Conservation (phyloP, 2,797 vertebrate genomes). For the Hyperoplus lanceolatus region DNA sequence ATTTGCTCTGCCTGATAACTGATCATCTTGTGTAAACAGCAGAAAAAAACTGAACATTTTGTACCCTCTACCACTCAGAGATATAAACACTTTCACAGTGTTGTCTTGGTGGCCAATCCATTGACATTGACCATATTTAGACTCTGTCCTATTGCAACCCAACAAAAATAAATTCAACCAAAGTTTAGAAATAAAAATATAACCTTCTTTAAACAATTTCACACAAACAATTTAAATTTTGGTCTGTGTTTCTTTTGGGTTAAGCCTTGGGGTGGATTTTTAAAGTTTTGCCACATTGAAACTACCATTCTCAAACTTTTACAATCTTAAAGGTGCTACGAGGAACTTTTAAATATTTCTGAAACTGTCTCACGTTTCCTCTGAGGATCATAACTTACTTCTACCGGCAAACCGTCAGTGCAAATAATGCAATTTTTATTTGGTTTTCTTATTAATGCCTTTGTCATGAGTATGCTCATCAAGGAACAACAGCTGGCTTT, state of each 20-base stretch:
- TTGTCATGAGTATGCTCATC: too few species aligned
- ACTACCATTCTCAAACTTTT: background rate
- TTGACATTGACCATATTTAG: conserved; percentile 68
- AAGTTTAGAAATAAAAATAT: conserved; percentile 31
- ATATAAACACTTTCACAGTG: conserved; percentile 26
- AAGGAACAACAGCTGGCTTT: too few species aligned
- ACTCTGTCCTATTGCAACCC: conserved; percentile 7
- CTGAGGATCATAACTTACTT: too few species aligned
- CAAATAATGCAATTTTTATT: too few species aligned
- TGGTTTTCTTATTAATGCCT: too few species aligned
- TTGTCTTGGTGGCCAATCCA: conserved; percentile 15
- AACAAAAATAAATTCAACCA: conserved; percentile 15
- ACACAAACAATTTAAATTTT: conserved; percentile 1
- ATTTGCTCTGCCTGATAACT: background rate
- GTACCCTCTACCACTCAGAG: conserved; percentile 9
- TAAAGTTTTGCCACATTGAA: background rate
- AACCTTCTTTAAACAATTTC: conserved; percentile 11
- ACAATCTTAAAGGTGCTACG: background rate
- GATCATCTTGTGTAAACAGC: conserved; percentile 1
- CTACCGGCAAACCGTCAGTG: too few species aligned
- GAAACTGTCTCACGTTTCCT: too few species aligned
- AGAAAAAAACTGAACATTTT: conserved; percentile 27
- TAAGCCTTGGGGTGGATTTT: background rate
- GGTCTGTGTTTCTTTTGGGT: background rate
- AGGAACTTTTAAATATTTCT: too few species aligned